These are phyloP conservation scores for Marmota monax DNA, from an alignment of 2,113 vertebrate genomes.

Conservation along the genomic window DNA sequence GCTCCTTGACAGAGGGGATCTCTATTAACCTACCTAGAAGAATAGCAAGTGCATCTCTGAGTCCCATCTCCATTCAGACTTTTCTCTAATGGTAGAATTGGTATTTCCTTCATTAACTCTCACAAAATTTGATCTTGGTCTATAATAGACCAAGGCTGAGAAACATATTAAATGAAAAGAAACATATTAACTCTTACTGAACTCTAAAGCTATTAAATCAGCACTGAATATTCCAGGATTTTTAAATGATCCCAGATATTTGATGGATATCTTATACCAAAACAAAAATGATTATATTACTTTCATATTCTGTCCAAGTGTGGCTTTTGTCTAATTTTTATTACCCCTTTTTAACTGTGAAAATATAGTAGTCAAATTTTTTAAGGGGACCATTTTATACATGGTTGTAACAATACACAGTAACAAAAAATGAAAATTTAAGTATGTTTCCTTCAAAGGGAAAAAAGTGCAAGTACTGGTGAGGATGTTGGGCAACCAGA, in stretches of 20 bases:
- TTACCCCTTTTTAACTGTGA: not conserved
- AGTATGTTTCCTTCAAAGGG: not conserved
- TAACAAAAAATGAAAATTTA: not conserved
- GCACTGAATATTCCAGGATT: not conserved
- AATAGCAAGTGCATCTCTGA: not conserved
- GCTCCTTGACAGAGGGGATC: not conserved
- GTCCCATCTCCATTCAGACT: not conserved
- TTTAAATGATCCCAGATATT: not conserved
- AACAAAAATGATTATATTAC: not conserved
- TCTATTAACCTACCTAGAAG: not conserved
- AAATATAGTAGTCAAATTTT: not conserved
- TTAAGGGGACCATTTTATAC: not conserved
- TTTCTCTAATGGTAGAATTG: conserved; percentile 12
- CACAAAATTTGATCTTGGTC: not conserved
- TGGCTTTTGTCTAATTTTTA: not conserved
- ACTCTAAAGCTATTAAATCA: not conserved
- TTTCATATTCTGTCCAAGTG: conserved; percentile 25
- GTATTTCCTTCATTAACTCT: conserved; percentile 2
- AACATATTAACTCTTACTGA: not conserved
- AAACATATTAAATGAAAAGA: not conserved
- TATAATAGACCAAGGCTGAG: not conserved
- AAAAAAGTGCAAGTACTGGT: not conserved
- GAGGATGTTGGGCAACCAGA: not conserved
- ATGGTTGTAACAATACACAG: not conserved
- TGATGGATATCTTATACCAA: not conserved